Base-by-base conservation (phyloP, 2,888 invertebrate genomes). In the Mechanitis messenoides region DNA sequence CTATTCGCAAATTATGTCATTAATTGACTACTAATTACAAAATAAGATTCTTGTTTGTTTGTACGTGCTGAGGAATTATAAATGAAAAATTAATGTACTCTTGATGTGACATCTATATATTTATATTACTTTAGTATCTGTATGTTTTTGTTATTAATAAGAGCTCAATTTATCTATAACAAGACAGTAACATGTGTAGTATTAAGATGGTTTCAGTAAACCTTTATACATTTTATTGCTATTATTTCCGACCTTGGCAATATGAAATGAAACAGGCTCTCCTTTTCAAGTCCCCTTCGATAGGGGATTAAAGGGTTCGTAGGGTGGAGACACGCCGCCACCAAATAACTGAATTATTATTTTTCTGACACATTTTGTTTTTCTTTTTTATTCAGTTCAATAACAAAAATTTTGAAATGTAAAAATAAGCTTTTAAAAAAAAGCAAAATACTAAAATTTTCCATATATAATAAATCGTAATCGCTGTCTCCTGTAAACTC, bases 231-330 rank as follows among this genome's bases (percentile, higher is more conserved):
- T 55, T 45, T 55, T 55, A 62, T 56, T 46, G 62, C 53, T 62
- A 59, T 62, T 45, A 62, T 59, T 54, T 62, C 56, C 59, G 62
- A 62, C 59, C 62, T 62, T 62, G 46, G 56, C 59, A 56, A 62
- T 59, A 56, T 46, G 45, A n/a, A 59, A 45, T 50, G 55, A 56
- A 59, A 59, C 62, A 47, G 61, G 58, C 56, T 53, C 20, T 47
- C 45, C 42, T 54, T 60, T 56, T 59, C 54, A 55, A 45, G 45
- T 46, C 62, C 62, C 65, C 67, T 63, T 59, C 60, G 47, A 56
- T 55, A 60, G 58, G 55, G 62, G 67, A 60, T 62, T 61, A 62
- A 56, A 59, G 55, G 58, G 56, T 46, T 60, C 55, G 55, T 55
- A 60, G 55, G 67, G 60, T 64, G 53, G 35, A 58, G 60, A 28